Evolutionary conservation across 2,797 vertebrate species (phyloP).

Genomic region (Chloroceryle inda): DNA sequence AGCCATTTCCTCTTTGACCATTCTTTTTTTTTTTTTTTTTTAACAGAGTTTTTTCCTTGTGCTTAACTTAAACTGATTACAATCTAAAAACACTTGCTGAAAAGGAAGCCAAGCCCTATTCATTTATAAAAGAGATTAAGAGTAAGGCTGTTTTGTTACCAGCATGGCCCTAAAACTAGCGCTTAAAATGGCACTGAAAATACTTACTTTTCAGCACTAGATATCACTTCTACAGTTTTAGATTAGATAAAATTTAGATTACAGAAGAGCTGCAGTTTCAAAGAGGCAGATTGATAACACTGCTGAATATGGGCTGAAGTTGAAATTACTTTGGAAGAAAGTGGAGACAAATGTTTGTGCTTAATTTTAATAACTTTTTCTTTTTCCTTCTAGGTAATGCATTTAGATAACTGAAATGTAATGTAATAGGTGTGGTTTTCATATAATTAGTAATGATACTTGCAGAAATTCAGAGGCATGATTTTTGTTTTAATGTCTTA

Average conservation of each 20-base stretch:
- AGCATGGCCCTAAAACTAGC: neutral
- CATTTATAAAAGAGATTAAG: conserved; percentile 71
- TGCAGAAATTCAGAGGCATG: neutral
- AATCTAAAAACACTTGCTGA: conserved; percentile 75
- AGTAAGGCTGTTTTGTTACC: conserved; percentile 5
- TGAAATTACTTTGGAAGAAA: neutral
- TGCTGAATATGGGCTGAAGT: too few species aligned
- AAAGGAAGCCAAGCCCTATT: conserved; percentile 80
- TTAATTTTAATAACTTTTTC: neutral
- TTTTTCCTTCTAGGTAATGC: neutral
- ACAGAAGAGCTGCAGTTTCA: too few species aligned
- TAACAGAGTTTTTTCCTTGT: conserved; percentile 69
- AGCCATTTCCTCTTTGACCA: conserved; percentile 69
- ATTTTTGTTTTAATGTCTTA: neutral
- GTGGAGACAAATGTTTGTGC: neutral
- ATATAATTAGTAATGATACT: neutral
- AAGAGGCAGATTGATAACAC: too few species aligned
- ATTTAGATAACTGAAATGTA: neutral
- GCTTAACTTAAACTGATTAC: conserved; percentile 79
- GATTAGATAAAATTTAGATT: too few species aligned
- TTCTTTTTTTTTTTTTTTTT: conserved; percentile 63
- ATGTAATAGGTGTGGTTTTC: neutral
- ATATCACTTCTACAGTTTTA: neutral
- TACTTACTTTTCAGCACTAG: neutral
- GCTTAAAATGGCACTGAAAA: neutral